Conservation (phyloP, 2,113 vertebrate genomes). For the Pyrgilauda ruficollis region DNA sequence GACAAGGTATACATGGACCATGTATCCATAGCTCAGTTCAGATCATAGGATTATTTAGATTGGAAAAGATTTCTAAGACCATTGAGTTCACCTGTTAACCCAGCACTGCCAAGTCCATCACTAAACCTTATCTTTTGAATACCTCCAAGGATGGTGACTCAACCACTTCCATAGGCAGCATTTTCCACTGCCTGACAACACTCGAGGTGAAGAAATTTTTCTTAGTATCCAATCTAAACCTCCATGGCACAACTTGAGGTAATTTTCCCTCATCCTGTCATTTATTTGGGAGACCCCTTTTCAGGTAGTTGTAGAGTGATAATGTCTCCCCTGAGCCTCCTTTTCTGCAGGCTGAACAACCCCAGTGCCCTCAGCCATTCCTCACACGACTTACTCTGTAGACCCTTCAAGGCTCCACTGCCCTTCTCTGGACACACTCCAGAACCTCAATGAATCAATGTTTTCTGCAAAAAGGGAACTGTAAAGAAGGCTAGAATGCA, state of each 20-base stretch:
- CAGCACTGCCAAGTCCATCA: background rate
- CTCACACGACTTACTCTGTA: background rate
- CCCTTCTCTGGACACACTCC: background rate
- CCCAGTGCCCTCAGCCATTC: background rate
- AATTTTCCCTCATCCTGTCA: background rate
- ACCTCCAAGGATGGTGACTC: background rate
- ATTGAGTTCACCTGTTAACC: background rate
- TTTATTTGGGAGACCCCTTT: background rate
- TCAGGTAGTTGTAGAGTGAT: background rate
- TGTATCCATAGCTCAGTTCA: background rate
- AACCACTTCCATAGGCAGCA: background rate
- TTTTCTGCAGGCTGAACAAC: background rate
- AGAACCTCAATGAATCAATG: background rate
- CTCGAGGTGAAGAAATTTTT: background rate
- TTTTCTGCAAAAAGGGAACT: background rate
- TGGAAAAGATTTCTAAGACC: background rate
- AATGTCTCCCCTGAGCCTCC: background rate
- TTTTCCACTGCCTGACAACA: background rate
- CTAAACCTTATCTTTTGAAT: background rate
- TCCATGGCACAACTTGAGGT: background rate
- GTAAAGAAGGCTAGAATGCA: background rate
- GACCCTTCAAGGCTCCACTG: background rate
- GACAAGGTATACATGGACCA: background rate
- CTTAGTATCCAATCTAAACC: background rate
- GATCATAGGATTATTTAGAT: background rate